These are phyloP conservation scores for Motacilla alba DNA, from an alignment of 2,113 vertebrate genomes.

Conservation along the genomic window DNA sequence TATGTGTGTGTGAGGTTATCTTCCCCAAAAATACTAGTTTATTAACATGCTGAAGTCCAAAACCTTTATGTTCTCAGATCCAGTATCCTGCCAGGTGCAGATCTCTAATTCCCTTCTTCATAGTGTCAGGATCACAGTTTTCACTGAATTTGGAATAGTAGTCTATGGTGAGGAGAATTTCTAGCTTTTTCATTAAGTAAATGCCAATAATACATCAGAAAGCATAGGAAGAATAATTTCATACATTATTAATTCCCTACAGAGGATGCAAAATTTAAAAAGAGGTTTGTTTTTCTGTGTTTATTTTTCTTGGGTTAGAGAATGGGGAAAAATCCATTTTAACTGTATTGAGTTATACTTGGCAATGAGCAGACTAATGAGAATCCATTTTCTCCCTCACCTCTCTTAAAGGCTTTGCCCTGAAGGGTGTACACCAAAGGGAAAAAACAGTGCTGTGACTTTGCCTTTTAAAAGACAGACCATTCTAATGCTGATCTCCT, in stretches of 20 bases:
- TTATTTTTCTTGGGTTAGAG: neutral
- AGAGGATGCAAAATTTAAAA: neutral
- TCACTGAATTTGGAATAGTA: neutral
- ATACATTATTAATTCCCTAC: neutral
- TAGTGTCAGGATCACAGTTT: neutral
- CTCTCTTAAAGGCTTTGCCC: neutral
- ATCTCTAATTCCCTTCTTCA: neutral
- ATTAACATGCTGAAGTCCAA: neutral
- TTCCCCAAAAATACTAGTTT: neutral
- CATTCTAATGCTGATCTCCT: neutral
- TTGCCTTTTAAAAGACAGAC: neutral
- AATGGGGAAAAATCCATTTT: neutral
- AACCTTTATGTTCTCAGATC: neutral
- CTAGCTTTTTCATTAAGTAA: neutral
- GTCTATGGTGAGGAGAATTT: neutral
- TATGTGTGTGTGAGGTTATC: neutral
- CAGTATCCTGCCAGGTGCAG: neutral
- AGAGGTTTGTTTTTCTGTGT: neutral
- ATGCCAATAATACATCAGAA: neutral
- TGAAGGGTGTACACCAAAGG: neutral
- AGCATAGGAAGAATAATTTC: neutral
- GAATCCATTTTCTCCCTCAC: neutral
- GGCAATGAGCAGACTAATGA: neutral
- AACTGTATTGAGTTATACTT: neutral
- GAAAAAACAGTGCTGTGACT: neutral